Percentiles rank a stretch among this genome's conserved stretches.
Evolutionary conservation across 92 coral and sea anemone species (phyloP).

Genomic region (Blastomussa wellsi): DNA sequence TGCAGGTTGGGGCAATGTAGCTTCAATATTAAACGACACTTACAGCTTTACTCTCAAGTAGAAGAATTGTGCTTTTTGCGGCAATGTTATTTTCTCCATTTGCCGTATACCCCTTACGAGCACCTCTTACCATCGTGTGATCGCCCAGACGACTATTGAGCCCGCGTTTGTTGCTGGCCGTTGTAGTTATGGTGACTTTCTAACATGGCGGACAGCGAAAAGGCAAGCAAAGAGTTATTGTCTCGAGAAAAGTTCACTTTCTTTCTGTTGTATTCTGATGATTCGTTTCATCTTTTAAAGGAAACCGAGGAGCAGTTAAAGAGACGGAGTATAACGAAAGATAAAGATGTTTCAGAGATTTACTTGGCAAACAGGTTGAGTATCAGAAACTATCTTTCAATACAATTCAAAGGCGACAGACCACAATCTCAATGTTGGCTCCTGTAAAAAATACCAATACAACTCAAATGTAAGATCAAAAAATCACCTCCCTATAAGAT

Average conservation of each 20-base stretch:
- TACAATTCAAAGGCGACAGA: no score
- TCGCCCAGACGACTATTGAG: not conserved
- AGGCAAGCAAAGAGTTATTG: constrained; percentile 28
- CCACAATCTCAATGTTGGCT: no score
- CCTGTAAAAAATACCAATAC: no score
- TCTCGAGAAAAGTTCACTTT: not conserved
- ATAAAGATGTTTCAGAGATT: constrained; percentile 82
- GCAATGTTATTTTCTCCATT: constrained; percentile 2
- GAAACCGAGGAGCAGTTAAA: constrained; percentile 76
- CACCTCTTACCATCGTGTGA: not conserved
- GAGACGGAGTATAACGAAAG: constrained; percentile 69
- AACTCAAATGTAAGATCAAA: no score
- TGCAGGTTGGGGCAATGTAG: not conserved
- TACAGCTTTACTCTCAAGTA: constrained; percentile 10
- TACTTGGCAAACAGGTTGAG: constrained; percentile 78
- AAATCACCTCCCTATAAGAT: no score
- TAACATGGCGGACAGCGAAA: constrained; percentile 84
- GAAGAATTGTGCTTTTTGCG: constrained; percentile 13
- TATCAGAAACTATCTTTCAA: no score
- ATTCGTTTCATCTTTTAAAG: constrained; percentile 29
- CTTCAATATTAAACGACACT: not conserved
- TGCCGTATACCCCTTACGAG: not conserved
- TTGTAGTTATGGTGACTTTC: constrained; percentile 62
- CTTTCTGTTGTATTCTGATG: not conserved
- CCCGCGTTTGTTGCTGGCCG: constrained; percentile 33